Evolutionary conservation across 2,113 vertebrate species (phyloP).

Genomic region (Rhipidura dahli): DNA sequence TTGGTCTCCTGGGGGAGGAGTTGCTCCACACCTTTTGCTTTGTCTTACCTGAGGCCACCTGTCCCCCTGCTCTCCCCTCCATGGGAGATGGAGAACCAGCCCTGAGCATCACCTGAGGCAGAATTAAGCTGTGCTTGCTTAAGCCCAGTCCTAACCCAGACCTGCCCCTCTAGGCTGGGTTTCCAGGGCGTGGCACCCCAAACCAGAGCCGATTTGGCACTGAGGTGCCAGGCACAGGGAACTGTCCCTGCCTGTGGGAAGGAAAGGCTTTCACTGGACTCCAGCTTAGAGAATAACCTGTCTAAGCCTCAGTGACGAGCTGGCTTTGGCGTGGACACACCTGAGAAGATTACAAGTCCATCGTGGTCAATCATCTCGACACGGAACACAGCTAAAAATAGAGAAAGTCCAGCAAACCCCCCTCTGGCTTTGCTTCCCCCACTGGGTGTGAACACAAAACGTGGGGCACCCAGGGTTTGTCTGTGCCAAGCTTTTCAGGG

Average conservation of each 20-base stretch:
- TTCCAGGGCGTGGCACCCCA: background rate
- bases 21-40: background rate
- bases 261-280: background rate
- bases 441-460: background rate
- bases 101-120: background rate
- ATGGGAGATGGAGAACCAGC: background rate
- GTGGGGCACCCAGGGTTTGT: fast-evolving
- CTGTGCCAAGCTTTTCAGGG: background rate
- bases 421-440: background rate
- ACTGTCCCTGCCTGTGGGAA: background rate
- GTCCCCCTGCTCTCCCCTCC: background rate
- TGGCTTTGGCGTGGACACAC: conserved; percentile 25
- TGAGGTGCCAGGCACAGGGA: background rate
- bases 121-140: background rate
- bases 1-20: background rate
- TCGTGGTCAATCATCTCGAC: background rate
- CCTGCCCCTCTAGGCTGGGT: background rate
- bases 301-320: background rate
- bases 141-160: background rate
- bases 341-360: conserved; percentile 2
- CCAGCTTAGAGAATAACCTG: background rate
- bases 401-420: background rate
- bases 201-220: background rate
- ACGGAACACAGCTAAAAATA: conserved; percentile 4
- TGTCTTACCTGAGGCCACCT: background rate